phyloP scores from a whole-genome alignment of 2,113 vertebrate species.

The Callipepla californica region DNA sequence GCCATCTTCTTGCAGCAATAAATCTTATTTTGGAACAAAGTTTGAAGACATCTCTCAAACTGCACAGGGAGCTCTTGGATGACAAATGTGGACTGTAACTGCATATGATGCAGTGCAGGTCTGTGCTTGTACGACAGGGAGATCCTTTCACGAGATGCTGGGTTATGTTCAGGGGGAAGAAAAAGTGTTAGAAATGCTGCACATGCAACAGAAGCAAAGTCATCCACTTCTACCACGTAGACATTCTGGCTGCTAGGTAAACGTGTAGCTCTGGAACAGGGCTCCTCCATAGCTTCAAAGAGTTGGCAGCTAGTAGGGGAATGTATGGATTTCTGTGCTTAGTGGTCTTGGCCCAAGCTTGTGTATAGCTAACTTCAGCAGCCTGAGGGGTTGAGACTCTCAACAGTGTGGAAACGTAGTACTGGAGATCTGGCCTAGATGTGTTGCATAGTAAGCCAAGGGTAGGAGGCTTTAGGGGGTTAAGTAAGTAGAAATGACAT shows the following conservation, averaged over 20 bases:
- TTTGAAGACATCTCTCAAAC: neutral
- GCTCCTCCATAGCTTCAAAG: neutral
- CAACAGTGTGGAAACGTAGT: neutral
- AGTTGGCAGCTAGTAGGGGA: rapidly evolving
- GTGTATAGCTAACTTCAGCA: rapidly evolving
- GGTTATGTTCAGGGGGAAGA: neutral
- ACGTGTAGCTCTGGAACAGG: neutral
- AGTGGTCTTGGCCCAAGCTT: neutral
- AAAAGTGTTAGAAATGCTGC: neutral
- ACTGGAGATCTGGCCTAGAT: neutral
- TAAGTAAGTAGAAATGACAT: neutral
- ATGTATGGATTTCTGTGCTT: neutral
- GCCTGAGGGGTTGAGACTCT: neutral
- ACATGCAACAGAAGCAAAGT: neutral
- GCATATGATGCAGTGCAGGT: neutral
- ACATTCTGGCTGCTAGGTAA: too few species aligned
- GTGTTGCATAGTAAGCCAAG: neutral
- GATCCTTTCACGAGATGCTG: neutral
- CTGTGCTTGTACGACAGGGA: too few species aligned
- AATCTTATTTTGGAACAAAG: too few species aligned
- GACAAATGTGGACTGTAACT: neutral
- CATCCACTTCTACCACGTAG: rapidly evolving
- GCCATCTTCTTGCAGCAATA: neutral
- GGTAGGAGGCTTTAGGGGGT: neutral
- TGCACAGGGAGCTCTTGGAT: neutral